Base-by-base conservation (phyloP, 2,797 vertebrate genomes). In the Poeciliopsis turneri region DNA sequence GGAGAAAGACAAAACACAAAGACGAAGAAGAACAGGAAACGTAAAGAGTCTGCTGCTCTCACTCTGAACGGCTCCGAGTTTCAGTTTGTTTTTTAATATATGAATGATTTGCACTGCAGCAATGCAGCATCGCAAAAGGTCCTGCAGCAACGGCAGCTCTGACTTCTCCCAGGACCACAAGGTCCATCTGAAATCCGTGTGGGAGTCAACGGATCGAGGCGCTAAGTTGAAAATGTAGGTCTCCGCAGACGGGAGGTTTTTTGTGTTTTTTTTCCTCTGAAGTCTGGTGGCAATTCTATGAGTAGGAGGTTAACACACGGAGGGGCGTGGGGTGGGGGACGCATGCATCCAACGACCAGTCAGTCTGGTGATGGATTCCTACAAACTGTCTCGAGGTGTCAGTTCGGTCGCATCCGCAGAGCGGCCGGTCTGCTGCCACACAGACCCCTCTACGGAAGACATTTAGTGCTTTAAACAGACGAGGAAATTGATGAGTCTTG, bases 191-290 rank as follows among this genome's bases (percentile, higher is more conserved):
- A 87, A 84, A 85, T 79, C 74, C 82, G 85, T 85, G 87, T 90
- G 83, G 78, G 84, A 85, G 89, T 86, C 57, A 74, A 64, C 47
- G 15, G 80, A 87, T 84, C 76, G 82, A 87, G 83, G 84, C 86
- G 86, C 88, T 86, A 80, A 82, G 83, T 89, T 76, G 87, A 92
- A 57, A 87, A 90, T 89, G 80, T 83, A 80, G 53, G 81, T 88
- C 84, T 79, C 69, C 1, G 46, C 87, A 89, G 78, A 84, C 85
- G 81, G 71, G 78, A 82, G 84, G 1, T 30, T 30, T 30, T 77
- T 68, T 85, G 78, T 84, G 77, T 46, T 77, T 61, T 85, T 79
- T 84, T 78, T 46, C 1, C 12, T 41, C 72, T 69, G 64, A 81
- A 82, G 74, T 80, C 80, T 89, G 87, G 80, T 82, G 75, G 81